phyloP scores from a whole-genome alignment of 2,797 vertebrate species.

The Sebastes jordani region DNA sequence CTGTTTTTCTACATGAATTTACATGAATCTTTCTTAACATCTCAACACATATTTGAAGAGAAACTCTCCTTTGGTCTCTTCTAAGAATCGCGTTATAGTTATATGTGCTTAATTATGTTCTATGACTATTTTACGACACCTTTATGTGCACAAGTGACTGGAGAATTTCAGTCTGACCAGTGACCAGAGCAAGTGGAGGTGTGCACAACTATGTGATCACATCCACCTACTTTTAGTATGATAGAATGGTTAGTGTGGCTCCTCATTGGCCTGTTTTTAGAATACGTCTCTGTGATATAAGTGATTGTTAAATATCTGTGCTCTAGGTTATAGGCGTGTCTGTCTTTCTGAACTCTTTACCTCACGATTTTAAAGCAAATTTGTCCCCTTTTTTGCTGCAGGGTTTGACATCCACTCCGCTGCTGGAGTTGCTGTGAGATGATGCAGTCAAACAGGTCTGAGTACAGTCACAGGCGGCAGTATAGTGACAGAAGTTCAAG shows the following conservation, averaged over 20 bases:
- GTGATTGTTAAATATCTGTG: not conserved
- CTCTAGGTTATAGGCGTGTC: not conserved
- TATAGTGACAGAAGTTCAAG: slow-evolving; percentile 42
- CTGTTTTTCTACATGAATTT: not conserved
- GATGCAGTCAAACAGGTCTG: slow-evolving; percentile 62
- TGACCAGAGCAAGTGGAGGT: not conserved
- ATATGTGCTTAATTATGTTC: not conserved
- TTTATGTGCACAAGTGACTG: not conserved
- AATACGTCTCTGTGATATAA: not conserved
- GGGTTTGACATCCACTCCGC: not conserved
- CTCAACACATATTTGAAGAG: not conserved
- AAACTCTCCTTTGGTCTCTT: not conserved
- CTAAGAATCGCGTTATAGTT: not conserved
- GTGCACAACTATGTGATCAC: not conserved
- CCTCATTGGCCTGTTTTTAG: not conserved
- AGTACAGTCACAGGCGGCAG: slow-evolving; percentile 38
- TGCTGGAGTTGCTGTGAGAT: slow-evolving; percentile 1
- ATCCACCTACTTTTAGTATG: not conserved
- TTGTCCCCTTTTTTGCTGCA: not conserved
- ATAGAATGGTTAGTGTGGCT: not conserved
- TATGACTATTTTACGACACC: not conserved
- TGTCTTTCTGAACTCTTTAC: not conserved
- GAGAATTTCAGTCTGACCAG: not conserved
- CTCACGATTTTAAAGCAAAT: not conserved
- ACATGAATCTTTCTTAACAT: not conserved